Evolutionary conservation across 2,888 invertebrate genomes (phyloP).

Genomic region (Azorinus chamasolen): DNA sequence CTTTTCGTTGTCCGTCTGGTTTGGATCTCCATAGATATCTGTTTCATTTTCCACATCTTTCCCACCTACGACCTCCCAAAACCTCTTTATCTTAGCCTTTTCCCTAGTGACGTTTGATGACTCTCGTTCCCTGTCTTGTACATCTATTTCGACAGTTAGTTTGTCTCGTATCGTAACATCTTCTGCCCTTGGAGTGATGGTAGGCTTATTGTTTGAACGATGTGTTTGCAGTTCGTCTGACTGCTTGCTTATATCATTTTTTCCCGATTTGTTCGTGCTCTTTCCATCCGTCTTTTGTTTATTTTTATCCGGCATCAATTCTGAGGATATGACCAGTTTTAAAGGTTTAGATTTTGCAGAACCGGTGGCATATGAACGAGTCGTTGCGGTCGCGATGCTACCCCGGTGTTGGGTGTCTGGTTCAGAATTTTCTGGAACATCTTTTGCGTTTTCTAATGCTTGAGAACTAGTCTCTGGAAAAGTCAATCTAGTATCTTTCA

Average conservation of each 20-base stretch:
- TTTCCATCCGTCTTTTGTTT: neutral
- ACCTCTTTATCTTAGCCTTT: conserved; percentile 50
- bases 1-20: conserved; percentile 27
- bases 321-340: neutral
- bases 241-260: too few species aligned
- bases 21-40: conserved; percentile 28
- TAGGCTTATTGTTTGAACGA: too few species aligned
- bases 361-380: too few species aligned
- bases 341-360: neutral
- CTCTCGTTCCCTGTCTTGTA: conserved; percentile 29
- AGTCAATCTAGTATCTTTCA: too few species aligned
- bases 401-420: too few species aligned
- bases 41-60: conserved; percentile 22
- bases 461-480: too few species aligned
- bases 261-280: neutral
- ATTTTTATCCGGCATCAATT: neutral
- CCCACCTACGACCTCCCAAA: conserved; percentile 53
- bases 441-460: too few species aligned
- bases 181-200: conserved; percentile 13
- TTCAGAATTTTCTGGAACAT: too few species aligned
- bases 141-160: conserved; percentile 47
- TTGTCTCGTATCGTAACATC: conserved; percentile 52
- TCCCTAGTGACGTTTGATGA: conserved; percentile 24
- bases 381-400: too few species aligned
- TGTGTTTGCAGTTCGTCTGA: too few species aligned